phyloP scores from a whole-genome alignment of 2,113 vertebrate species.

The Scartelaos histophorus region DNA sequence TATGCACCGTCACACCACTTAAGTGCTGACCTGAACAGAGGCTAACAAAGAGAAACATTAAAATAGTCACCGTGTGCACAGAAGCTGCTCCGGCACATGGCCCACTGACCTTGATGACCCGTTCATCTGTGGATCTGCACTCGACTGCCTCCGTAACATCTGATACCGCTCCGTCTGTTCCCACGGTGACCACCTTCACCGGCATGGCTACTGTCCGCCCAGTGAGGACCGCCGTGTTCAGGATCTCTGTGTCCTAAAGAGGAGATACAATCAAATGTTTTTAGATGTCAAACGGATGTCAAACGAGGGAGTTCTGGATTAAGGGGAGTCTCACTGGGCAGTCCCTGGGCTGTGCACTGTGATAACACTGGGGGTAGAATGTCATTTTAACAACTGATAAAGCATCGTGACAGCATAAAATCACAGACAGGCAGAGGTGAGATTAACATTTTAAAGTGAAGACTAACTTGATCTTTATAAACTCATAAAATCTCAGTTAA shows the following conservation, averaged over 20 bases:
- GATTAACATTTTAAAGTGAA: no score
- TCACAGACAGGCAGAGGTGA: no score
- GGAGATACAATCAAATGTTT: background rate
- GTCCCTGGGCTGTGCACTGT: background rate
- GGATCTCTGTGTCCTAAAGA: conserved; percentile 87
- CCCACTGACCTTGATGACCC: conserved; percentile 87
- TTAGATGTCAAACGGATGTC: background rate
- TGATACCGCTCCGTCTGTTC: conserved; percentile 80
- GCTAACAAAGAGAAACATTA: background rate
- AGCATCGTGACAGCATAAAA: no score
- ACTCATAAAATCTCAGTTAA: no score
- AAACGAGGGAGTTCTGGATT: background rate
- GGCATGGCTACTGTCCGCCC: conserved; percentile 89
- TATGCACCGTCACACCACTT: background rate
- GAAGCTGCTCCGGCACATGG: background rate
- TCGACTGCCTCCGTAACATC: conserved; percentile 91
- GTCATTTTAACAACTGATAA: background rate
- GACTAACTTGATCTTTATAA: no score
- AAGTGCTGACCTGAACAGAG: conserved; percentile 1
- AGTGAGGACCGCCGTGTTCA: conserved; percentile 92
- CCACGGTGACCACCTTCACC: conserved; percentile 87
- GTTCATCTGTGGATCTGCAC: conserved; percentile 86
- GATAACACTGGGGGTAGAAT: background rate
- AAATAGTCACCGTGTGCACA: background rate
- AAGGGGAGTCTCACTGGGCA: background rate